A percentile compares a stretch with the other conserved stretches of the same genome.
Evolutionary conservation across 2,888 invertebrate genomes (phyloP).

Genomic region (Pristionchus exspectatus): DNA sequence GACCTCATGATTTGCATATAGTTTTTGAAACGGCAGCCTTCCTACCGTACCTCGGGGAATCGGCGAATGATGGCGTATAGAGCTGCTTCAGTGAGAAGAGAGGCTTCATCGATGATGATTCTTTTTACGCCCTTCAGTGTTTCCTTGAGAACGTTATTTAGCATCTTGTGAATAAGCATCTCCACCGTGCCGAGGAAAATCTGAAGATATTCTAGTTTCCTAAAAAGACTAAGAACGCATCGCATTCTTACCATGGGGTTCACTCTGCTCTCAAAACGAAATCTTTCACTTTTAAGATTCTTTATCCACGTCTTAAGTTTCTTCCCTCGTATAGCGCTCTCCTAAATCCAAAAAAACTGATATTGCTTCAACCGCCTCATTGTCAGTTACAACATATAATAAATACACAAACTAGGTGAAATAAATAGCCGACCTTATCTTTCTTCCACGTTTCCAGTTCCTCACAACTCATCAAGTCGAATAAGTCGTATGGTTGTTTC

Average conservation of each 20-base stretch:
- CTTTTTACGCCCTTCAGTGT: not conserved
- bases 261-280: too few relatives aligned
- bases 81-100: conserved; percentile 5
- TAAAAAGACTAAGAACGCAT: not conserved
- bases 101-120: not conserved
- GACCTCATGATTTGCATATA: too few relatives aligned
- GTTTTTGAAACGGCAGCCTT: too few relatives aligned
- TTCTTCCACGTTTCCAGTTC: not conserved
- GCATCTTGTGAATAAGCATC: not conserved
- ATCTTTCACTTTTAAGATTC: too few relatives aligned
- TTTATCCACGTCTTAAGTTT: too few relatives aligned
- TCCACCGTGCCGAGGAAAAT: not conserved
- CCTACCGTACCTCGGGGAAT: not conserved
- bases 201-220: not conserved
- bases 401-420: too few relatives aligned
- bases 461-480: not conserved
- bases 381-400: too few relatives aligned
- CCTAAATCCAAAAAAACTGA: too few relatives aligned
- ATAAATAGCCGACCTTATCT: not conserved
- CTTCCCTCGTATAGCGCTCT: too few relatives aligned
- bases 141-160: not conserved
- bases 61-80: not conserved
- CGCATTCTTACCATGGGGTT: too few relatives aligned
- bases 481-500: not conserved
- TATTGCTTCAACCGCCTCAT: too few relatives aligned